These are phyloP conservation scores for Leguminivora glycinivorella DNA, from an alignment of 1,140 invertebrate species.

Conservation along the genomic window DNA sequence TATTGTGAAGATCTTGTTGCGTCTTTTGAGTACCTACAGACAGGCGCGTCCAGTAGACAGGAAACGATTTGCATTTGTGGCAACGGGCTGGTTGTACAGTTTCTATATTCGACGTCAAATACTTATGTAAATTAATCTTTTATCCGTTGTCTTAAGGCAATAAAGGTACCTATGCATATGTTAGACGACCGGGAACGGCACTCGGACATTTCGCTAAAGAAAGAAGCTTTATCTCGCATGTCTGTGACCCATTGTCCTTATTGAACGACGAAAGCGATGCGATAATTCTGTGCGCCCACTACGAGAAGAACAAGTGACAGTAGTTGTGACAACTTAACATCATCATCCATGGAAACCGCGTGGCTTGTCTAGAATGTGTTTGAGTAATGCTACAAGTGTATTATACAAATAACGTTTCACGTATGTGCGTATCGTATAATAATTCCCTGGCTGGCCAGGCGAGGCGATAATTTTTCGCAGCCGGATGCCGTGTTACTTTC, in stretches of 20 bases:
- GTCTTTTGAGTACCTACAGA: background rate
- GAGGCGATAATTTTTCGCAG: constrained; percentile 73
- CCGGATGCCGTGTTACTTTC: constrained; percentile 75
- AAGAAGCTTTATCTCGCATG: constrained; percentile 1
- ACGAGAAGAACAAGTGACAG: background rate
- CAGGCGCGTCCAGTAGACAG: background rate
- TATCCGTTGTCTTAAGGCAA: background rate
- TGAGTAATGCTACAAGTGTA: background rate
- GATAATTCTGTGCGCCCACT: background rate
- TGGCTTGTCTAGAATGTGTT: background rate
- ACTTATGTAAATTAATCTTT: background rate
- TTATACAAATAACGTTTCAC: constrained; percentile 28
- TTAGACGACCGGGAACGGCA: background rate
- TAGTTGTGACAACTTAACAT: background rate
- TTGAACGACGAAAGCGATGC: background rate
- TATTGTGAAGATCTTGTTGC: background rate
- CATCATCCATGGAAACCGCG: background rate
- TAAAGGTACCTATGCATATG: background rate
- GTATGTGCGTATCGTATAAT: constrained; percentile 37
- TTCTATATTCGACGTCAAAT: background rate
- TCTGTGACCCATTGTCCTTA: background rate
- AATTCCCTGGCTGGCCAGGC: constrained; percentile 39
- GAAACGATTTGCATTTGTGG: constrained; percentile 17
- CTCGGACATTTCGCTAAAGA: background rate
- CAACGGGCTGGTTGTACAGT: background rate